These are phyloP conservation scores for Monopis laevigella DNA, from an alignment of 2,888 invertebrate species.

Conservation along the genomic window DNA sequence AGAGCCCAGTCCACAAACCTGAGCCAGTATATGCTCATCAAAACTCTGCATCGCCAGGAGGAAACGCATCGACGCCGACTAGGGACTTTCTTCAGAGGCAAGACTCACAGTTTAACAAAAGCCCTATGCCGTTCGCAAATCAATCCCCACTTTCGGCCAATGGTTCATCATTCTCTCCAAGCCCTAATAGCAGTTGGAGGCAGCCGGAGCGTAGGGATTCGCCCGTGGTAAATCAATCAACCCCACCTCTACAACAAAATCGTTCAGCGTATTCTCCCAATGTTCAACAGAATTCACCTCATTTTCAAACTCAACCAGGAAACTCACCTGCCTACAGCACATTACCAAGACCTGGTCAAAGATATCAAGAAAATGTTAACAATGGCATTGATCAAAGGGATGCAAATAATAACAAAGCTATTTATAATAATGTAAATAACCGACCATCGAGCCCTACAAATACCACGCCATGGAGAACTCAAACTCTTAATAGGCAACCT, in stretches of 20 bases:
- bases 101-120: conserved; percentile 62
- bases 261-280: conserved; percentile 39
- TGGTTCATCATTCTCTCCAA: conserved; percentile 43
- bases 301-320: conserved; percentile 28
- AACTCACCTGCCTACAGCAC: conserved; percentile 43
- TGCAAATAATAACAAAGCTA: conserved; percentile 29
- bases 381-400: conserved; percentile 15
- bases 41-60: conserved; percentile 38
- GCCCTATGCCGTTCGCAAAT: conserved; percentile 51
- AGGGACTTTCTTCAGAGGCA: conserved; percentile 52
- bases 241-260: conserved; percentile 35
- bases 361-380: conserved; percentile 34
- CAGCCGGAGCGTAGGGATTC: conserved; percentile 57
- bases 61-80: conserved; percentile 41
- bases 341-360: conserved; percentile 42
- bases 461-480: conserved; percentile 48
- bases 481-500: conserved; percentile 42
- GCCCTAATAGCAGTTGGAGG: conserved; percentile 55
- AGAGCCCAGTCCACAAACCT: conserved; percentile 56
- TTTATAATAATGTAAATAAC: conserved; percentile 30
- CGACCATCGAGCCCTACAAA: conserved; percentile 32
- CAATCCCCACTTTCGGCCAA: conserved; percentile 41
- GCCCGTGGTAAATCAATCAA: conserved; percentile 33
- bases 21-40: conserved; percentile 57
- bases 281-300: conserved; percentile 16